phyloP scores from a whole-genome alignment of 2,888 invertebrate species.

The Cephus nigrinus region DNA sequence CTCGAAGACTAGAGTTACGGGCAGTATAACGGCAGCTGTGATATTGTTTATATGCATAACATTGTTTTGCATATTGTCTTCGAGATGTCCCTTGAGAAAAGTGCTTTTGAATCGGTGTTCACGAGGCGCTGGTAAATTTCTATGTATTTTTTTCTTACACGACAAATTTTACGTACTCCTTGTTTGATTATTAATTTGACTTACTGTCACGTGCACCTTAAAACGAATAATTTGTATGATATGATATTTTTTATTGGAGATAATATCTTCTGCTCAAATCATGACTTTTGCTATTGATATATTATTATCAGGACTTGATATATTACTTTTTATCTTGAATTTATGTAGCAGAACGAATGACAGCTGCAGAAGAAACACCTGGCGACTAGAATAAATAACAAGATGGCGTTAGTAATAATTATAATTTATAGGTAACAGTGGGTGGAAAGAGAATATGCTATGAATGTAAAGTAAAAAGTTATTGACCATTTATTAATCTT shows the following conservation, averaged over 20 bases:
- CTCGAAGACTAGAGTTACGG: constrained; percentile 20
- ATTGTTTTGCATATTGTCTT: constrained; percentile 27
- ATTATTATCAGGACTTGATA: no score
- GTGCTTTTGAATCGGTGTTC: not conserved
- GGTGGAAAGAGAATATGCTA: not conserved
- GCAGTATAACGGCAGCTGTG: constrained; percentile 14
- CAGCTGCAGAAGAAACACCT: not conserved
- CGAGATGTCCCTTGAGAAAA: constrained; percentile 30
- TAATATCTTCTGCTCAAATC: not conserved
- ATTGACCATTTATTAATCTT: not conserved
- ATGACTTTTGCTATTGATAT: not conserved
- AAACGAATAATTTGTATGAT: not conserved
- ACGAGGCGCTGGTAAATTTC: not conserved
- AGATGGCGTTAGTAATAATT: not conserved
- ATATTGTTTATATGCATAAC: constrained; percentile 19
- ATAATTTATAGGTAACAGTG: not conserved
- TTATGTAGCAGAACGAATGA: not conserved
- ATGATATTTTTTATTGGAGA: not conserved
- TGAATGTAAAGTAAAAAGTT: not conserved
- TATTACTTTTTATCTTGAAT: not conserved
- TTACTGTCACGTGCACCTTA: no score
- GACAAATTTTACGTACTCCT: not conserved
- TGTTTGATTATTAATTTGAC: not conserved
- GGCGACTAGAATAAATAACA: not conserved
- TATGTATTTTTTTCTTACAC: not conserved